Conservation (phyloP, 1,140 invertebrate genomes). For the Papilio polyxenes region DNA sequence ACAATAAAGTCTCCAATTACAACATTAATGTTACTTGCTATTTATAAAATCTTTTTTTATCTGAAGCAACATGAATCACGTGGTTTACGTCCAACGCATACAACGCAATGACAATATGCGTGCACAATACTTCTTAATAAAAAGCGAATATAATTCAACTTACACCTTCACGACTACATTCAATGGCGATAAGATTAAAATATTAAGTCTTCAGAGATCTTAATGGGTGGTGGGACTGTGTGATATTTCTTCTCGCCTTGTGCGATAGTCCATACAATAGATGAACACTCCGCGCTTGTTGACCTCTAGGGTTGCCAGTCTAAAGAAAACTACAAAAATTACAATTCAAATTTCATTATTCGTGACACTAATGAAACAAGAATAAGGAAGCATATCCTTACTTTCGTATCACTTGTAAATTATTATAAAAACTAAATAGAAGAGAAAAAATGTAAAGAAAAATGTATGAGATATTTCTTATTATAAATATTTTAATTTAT, state of each 20-base stretch:
- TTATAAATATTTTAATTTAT: too few species aligned
- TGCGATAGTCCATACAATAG: slow-evolving; percentile 56
- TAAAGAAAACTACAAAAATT: not conserved
- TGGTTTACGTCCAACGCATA: slow-evolving; percentile 39
- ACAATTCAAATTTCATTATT: not conserved
- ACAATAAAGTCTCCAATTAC: slow-evolving; percentile 1
- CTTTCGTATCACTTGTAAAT: too few species aligned
- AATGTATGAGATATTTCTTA: too few species aligned
- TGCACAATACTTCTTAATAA: slow-evolving; percentile 34
- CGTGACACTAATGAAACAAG: not conserved
- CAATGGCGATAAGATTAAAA: slow-evolving; percentile 61
- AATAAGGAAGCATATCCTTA: not conserved
- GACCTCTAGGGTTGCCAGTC: slow-evolving; percentile 30
- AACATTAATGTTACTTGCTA: not conserved
- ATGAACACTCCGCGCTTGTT: slow-evolving; percentile 49
- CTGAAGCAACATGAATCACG: not conserved
- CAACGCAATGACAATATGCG: slow-evolving; percentile 41
- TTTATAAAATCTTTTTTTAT: slow-evolving; percentile 1
- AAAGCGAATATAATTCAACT: slow-evolving; percentile 31
- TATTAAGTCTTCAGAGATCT: slow-evolving; percentile 62
- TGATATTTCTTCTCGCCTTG: slow-evolving; percentile 58
- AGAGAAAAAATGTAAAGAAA: too few species aligned
- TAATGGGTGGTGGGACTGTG: slow-evolving; percentile 52
- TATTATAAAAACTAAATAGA: not conserved
- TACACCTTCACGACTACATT: slow-evolving; percentile 35